Evolutionary conservation across 2,797 vertebrate genomes (phyloP), one percentile per base, ranked within the genome.

Genomic region (Enteromius viviparus): DNA sequence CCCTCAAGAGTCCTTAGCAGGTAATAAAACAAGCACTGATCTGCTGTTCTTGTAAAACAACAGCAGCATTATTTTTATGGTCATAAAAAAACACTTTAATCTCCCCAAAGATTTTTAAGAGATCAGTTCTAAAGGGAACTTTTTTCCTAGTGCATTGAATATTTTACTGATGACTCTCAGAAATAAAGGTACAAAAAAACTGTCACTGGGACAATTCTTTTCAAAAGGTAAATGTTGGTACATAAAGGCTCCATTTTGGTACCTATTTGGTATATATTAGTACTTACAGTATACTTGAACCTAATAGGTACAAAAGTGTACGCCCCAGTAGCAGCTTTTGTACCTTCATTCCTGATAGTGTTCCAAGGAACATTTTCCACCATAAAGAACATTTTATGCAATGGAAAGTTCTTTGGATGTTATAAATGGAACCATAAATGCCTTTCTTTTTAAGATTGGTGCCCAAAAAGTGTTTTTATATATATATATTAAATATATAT

Each of bases 1-100:
- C 70, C 76, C 3, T 81, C 76, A 34, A 83, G 60, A 72, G 66
- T 84, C 42, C 60, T 77, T 34, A 80, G 83, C 80, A 86, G 87
- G 76, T 85, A 64, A 34, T 29, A n/a, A 34, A 81, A 47, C 37
- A 60, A 4, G 26, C 23, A 51, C 32, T 15, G 7, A 60, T 37
- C 26, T 66, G 7, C n/a, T 60, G 51, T 76, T 76, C 74, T 60
- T 4, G 40, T 60, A 60, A 58, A 15, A 58, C 32, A 58, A 9
- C 70, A 72, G 4, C 23, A 72, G 70, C 14, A 17, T 34, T 6
- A 10, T n/a, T 37, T 40, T 40, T 21, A 65, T 17, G 15, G 29
- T 6, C 15, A 34, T 60, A 12, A 58, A n/a, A 10, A 55, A n/a
- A 26, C n/a, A 26, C 4, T 26, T 60, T 60, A 11, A 11, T 1